Conservation (phyloP, 35 echinoderm and acorn worm species). For the Heliocidaris erythrogramma region DNA sequence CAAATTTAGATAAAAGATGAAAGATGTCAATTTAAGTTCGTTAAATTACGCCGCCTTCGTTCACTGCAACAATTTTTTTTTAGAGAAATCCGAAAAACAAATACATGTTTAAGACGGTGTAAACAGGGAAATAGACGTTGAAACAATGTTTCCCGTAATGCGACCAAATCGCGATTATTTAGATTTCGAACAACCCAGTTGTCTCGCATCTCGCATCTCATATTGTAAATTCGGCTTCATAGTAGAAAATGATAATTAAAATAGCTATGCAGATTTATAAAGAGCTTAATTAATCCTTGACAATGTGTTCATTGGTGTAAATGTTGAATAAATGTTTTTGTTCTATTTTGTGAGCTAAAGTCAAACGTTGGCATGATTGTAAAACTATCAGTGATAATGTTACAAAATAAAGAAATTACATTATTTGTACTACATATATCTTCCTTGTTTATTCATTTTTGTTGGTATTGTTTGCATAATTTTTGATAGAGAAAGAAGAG, state of each 20-base stretch:
- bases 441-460: not conserved
- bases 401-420: not conserved
- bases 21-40: no score
- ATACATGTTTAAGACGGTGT: no score
- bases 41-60: no score
- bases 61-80: no score
- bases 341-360: not conserved
- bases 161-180: not conserved
- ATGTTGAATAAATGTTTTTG: not conserved
- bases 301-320: not conserved
- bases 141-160: no score
- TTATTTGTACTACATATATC: constrained; percentile 5
- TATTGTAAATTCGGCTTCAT: not conserved
- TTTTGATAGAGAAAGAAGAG: no score
- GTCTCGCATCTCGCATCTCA: not conserved
- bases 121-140: no score
- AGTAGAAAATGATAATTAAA: not conserved
- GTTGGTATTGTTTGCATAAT: not conserved
- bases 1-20: no score
- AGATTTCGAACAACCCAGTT: not conserved
- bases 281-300: not conserved
- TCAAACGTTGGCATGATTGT: not conserved
- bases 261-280: not conserved
- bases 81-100: no score
- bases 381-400: not conserved